Evolutionary conservation across 2,888 invertebrate genomes (phyloP), one percentile per base, ranked within the genome.

Genomic region (Tricholauxania praeusta): DNA sequence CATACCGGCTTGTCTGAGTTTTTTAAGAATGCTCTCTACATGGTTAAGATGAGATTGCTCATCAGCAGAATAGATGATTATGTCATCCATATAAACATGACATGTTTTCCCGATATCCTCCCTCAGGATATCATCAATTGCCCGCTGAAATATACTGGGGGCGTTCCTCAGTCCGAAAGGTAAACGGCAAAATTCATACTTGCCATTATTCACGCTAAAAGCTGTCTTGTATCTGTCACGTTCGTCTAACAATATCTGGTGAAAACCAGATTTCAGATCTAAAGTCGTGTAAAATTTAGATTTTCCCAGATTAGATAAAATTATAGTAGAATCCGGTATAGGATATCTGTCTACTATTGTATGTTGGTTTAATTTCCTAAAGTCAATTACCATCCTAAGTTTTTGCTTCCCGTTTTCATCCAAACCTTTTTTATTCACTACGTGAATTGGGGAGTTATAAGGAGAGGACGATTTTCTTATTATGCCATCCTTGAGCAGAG

Each of bases 121-220:
- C 28, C 75, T 59, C 3, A 75, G 32, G 12, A 75, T 59, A 60
- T 72, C 73, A 59, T 75, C 73, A n/a, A 73, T 70, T 17, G 73
- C 68, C 15, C 75, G 49, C 48, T 75, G 75, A 71, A 75, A 73
- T 22, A 71, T 75, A 19, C 68, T 65, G 12, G 72, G 68, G 28
- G 73, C 55, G 57, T 73, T 70, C 22, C 59, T 73, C 17, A 73
- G 19, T 15, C 69, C 59, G 49, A 59, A 69, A 14, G 59, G 51
- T 15, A 70, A 32, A 32, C 71, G 17, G 48, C 63, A 73, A 53
- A 75, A 73, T 39, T 75, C 73, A 52, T 75, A 73, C 69, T 73
- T 75, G n/a, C 73, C 73, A n/a, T 68, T 71, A 49, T 71, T 71
- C 17, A 71, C 52, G 14, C 8, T 22, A 48, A 72, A 72, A 7